Conservation (phyloP, 64 coral and sea anemone genomes). For the Trachythela sp. region DNA sequence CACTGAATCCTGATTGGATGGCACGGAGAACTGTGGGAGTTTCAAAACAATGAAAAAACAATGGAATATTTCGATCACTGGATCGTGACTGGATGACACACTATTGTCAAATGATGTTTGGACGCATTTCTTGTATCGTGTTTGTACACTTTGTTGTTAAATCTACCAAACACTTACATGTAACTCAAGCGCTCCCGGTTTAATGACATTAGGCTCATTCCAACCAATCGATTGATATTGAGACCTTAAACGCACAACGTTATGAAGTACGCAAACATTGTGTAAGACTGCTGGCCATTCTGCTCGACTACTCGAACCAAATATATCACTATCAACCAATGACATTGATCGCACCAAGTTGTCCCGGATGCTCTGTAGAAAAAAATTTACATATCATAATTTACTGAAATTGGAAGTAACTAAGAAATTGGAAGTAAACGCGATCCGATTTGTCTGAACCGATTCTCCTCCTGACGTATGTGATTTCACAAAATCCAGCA, state of each 20-base stretch:
- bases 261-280: conserved; percentile 91
- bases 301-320: conserved; percentile 65
- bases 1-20: no score
- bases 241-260: conserved; percentile 57
- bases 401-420: neutral
- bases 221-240: conserved; percentile 68
- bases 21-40: no score
- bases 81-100: no score
- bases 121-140: no score
- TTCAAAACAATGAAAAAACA: no score
- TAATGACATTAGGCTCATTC: conserved; percentile 66
- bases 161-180: conserved; percentile 54
- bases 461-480: no score
- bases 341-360: conserved; percentile 74
- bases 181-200: conserved; percentile 59
- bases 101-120: no score
- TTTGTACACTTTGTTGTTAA: no score
- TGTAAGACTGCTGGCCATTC: conserved; percentile 93
- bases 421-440: no score
- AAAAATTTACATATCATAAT: neutral
- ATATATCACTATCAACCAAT: conserved; percentile 75
- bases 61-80: no score
- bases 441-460: no score
- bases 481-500: no score
- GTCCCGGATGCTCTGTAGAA: conserved; percentile 67